Evolutionary conservation across 1,140 invertebrate species (phyloP), one percentile per base, ranked within the genome.

Genomic region (Rhagoletis zephyria): DNA sequence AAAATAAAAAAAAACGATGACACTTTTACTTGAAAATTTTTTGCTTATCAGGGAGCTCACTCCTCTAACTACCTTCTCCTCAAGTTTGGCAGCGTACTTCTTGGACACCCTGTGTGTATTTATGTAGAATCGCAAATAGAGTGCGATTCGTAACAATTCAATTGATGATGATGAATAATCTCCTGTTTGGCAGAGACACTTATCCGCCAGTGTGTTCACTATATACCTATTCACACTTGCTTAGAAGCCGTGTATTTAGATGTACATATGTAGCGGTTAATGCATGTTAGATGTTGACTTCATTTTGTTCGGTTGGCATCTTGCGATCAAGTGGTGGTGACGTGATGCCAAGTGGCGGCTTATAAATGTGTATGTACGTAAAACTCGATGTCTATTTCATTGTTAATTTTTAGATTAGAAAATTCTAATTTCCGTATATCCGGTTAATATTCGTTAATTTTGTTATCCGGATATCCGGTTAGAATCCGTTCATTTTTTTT

Each of bases 61-160:
- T 30, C 30, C 30, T 30, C 30, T 30, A 30, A 30, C 30, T 30
- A 30, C 30, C 30, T 30, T 30, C 30, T 30, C 30, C 30, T 30
- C 30, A 30, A 30, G 30, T 30, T 30, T 30, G 30, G 30, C 30
- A 30, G 30, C 0, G 30, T 30, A 30, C 30, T 30, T 30, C 1
- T 30, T 30, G 30, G 30, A 30, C 30, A 30, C 30, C 30, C 30
- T 30, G 30, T 30, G 30, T 30, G 30, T 30, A 1, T 30, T 30
- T 30, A 30, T 30, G 30, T 30, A 30, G 30, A 81, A 51, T 5
- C 9, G n/a, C 14, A 19, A 81, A 81, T 81, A 56, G 14, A 45
- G 74, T 81, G 74, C 14, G 4, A 56, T 56, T 4, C n/a, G 45
- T 51, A 81, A 81, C 48, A 81, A 81, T 81, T 81, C 51, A 81